Base-by-base conservation (phyloP, 2,888 invertebrate species). In the Zygothrica quintamaculata region DNA sequence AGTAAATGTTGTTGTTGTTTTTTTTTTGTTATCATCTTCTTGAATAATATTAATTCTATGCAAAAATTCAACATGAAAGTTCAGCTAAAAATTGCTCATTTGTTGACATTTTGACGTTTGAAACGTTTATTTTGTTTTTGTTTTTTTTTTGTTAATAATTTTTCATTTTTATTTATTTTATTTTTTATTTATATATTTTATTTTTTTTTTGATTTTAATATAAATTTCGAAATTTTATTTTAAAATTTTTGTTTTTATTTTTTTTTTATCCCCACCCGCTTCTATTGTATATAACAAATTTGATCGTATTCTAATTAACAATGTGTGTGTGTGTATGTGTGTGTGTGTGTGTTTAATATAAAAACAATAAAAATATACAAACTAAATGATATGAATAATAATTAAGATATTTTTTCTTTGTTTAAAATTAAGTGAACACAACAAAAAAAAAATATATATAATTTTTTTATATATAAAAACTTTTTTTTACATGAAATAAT, bases 11-110 rank as follows among this genome's bases (percentile, higher is more conserved):
- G 57, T 68, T 71, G 67, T 74, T 62, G 47, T 48, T 44, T 50
- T 64, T 61, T 72, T 65, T 53, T 33, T 42, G 44, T 55, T 34
- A 3, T 29, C 4, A 29, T 79, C n/a, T n/a, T n/a, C n/a, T n/a
- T n/a, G n/a, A 59, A 48, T 74, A 58, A 16, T 33, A 33, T 48
- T 75, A 75, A 69, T 58, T 67, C 65, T 84, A 79, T 84, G 18
- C 79, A 80, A 77, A 73, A 80, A 68, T 80, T 68, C 64, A 80
- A 80, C 84, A 74, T 68, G 69, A 79, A 80, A 77, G 61, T 78
- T 78, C 65, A 69, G 79, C 84, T 80, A 79, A 77, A 79, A 80
- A 72, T 77, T 79, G 76, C 68, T 77, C 70, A 77, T 64, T 77
- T 71, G 62, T 72, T 75, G 62, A 67, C 69, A 58, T 61, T 65